Base-by-base conservation (phyloP, 2,113 vertebrate genomes). In the Physeter macrocephalus region DNA sequence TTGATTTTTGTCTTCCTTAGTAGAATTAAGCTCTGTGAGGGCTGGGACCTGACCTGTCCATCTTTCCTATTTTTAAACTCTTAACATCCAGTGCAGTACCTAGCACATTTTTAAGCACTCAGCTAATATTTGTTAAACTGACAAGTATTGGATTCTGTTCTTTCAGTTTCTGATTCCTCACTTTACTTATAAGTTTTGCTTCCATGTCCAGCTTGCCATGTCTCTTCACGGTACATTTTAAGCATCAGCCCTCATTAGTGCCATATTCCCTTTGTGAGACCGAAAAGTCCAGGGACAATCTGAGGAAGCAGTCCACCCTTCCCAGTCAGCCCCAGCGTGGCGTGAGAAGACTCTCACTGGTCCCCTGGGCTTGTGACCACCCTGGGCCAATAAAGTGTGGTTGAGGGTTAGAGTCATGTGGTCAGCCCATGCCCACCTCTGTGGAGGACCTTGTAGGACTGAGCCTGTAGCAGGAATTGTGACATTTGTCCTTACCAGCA, bases 381-480 rank as follows among this genome's bases (percentile, higher is more conserved):
- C 6, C 1, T 27, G 3, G 2, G 13, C 18, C 75, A 62, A 5
- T 18, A 4, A 43, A 64, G 15, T 66, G 12, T 81, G 15, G 23
- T 15, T 75, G 66, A 29, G 4, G 4, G 6, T 34, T 54, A 41
- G 13, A 64, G 27, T 25, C 36, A 18, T 0, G 0, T 36, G 62
- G 17, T 59, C 39, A 59, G 36, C 13, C 66, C 3, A 0, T 27
- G 18, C 17, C 59, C 21, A 31, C 43, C 6, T 75, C 41, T 23
- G 18, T 7, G 18, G 0, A 0, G 39, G 27, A 36, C 11, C 57
- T 25, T 72, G 6, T 1, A 61, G 17, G 46, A 39, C 1, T 21
- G 57, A 41, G 3, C 29, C 9, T 23, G 1, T 9, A 64, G 29
- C 27, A 29, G 27, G 11, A 43, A 69, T 66, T 64, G 6, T 41